Conservation (phyloP, 1,140 invertebrate species). For the Mamestra configurata region DNA sequence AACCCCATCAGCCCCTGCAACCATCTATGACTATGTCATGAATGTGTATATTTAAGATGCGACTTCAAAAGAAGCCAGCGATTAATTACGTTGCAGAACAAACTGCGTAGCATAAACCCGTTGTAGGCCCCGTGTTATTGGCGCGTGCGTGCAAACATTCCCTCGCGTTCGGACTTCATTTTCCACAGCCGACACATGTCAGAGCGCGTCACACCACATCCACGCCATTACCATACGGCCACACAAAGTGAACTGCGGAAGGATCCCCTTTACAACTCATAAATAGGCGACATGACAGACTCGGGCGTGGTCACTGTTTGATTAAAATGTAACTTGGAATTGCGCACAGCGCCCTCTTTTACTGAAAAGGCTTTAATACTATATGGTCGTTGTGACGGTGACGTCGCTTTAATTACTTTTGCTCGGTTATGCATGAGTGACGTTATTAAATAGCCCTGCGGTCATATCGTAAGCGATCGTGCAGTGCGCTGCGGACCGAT, state of each 20-base stretch:
- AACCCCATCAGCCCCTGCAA: slow-evolving; percentile 13
- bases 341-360: slow-evolving; percentile 67
- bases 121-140: slow-evolving; percentile 65
- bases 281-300: slow-evolving; percentile 76
- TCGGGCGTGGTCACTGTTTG: slow-evolving; percentile 77
- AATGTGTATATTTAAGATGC: slow-evolving; percentile 41
- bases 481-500: slow-evolving; percentile 15
- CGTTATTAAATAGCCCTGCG: slow-evolving; percentile 65
- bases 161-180: slow-evolving; percentile 79
- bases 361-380: slow-evolving; percentile 66
- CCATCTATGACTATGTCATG: not conserved
- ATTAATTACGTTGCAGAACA: slow-evolving; percentile 46
- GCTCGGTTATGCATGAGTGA: slow-evolving; percentile 67
- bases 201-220: slow-evolving; percentile 75
- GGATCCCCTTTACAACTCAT: slow-evolving; percentile 73
- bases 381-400: slow-evolving; percentile 65
- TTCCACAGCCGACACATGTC: slow-evolving; percentile 80
- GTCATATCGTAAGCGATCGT: slow-evolving; percentile 50
- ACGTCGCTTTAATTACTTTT: slow-evolving; percentile 74
- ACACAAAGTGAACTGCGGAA: slow-evolving; percentile 71
- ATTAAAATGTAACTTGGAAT: slow-evolving; percentile 81
- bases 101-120: slow-evolving; percentile 38
- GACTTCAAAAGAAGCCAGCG: slow-evolving; percentile 37
- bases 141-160: slow-evolving; percentile 71
- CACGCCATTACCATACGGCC: slow-evolving; percentile 78